Evolutionary conservation across 1,140 invertebrate species (phyloP).

Genomic region (Drosophila kohkoa): DNA sequence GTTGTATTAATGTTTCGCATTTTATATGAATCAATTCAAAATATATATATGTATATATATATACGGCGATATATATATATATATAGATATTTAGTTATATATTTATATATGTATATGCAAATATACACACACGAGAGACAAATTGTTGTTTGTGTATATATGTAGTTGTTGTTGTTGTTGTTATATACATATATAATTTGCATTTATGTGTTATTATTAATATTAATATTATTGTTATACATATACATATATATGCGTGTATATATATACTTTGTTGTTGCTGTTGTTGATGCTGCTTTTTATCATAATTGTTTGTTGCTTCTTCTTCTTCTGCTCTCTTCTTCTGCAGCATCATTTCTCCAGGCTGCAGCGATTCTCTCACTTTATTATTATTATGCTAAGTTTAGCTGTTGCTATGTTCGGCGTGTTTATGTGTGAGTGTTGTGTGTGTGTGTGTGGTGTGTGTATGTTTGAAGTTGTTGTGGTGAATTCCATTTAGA

Average conservation of each 20-base stretch:
- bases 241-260: conserved; percentile 19
- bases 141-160: conserved; percentile 21
- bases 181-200: conserved; percentile 46
- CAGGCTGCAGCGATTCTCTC: conserved; percentile 23
- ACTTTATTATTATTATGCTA: conserved; percentile 68
- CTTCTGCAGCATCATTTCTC: conserved; percentile 3
- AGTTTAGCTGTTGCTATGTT: conserved; percentile 52
- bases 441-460: conserved; percentile 21
- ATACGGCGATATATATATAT: conserved; percentile 19
- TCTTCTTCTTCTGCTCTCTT: background rate
- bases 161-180: conserved; percentile 1
- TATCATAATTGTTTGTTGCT: conserved; percentile 37
- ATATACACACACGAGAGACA: conserved; percentile 25
- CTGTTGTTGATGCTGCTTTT: conserved; percentile 21
- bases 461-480: conserved; percentile 15
- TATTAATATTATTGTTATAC: conserved; percentile 48
- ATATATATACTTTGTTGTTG: conserved; percentile 20
- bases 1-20: conserved; percentile 45
- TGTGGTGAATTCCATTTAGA: conserved; percentile 54
- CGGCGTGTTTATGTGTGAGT: conserved; percentile 19
- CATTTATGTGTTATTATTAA: conserved; percentile 36
- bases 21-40: conserved; percentile 24
- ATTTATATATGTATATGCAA: conserved; percentile 9
- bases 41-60: conserved; percentile 10
- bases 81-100: conserved; percentile 20